A percentile compares a stretch with the other conserved stretches of the same genome.
These are phyloP conservation scores for Himalopsyche japonica DNA, from an alignment of 2,888 invertebrate species.

Conservation along the genomic window DNA sequence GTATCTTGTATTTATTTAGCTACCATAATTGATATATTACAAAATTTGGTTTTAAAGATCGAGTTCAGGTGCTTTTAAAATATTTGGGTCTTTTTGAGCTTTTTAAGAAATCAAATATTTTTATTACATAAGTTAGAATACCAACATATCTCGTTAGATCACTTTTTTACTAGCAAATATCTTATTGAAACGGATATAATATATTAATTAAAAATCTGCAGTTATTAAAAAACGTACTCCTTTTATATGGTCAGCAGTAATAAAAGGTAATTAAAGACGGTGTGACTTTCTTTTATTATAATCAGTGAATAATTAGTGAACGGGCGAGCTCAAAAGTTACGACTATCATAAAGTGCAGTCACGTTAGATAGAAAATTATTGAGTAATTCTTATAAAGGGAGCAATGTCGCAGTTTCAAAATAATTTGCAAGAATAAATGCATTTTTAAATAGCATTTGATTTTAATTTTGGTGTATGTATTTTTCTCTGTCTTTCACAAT, in stretches of 20 bases:
- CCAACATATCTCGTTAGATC: background rate
- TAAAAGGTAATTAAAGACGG: background rate
- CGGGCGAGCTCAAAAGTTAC: background rate
- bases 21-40: too few species aligned
- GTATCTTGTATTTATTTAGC: too few species aligned
- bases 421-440: too few species aligned
- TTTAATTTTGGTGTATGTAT: too few species aligned
- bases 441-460: too few species aligned
- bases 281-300: background rate
- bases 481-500: too few species aligned
- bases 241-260: background rate
- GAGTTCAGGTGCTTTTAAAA: too few species aligned
- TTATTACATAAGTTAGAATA: too few species aligned
- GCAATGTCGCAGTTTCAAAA: background rate
- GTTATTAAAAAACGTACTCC: background rate
- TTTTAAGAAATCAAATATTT: too few species aligned
- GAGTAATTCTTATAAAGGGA: background rate
- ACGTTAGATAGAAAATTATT: background rate
- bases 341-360: conserved; percentile 5
- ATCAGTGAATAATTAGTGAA: conserved; percentile 9
- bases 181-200: background rate
- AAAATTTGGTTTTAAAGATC: too few species aligned
- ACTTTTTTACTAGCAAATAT: background rate
- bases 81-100: too few species aligned
- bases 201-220: background rate